Evolutionary conservation across 2,888 invertebrate genomes (phyloP), one percentile per base, ranked within the genome.

Genomic region (Trissoscelio sp.): DNA sequence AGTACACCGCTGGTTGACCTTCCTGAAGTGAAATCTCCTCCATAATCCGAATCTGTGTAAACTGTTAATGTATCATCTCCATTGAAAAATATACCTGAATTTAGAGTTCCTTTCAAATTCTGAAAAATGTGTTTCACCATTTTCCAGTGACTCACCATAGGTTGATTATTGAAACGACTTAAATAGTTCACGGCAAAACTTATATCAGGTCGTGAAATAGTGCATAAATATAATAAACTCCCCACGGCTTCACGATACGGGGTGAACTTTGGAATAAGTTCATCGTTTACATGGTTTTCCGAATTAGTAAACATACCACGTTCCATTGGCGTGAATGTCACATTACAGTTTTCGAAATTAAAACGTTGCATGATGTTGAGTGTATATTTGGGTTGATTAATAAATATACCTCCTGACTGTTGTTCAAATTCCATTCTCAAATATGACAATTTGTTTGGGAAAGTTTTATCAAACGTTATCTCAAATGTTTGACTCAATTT

Each of bases 31-130:
- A 12, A 20, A 11, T 60, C 83, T 73, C 84, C 79, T 46, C 67
- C 79, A 42, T 55, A 82, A n/a, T 82, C 82, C 5, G 85, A 83
- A 70, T 86, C 85, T 1, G 81, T 81, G 44, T 82, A 86, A 0
- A 78, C 83, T 42, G 57, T 18, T 5, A 85, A 42, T 3, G 78
- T 44, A 6, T 24, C 18, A 6, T 82, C 74, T 80, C 83, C 84
- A 58, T 85, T 57, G 37, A 86, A 85, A 34, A 74, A 83, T 31
- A 88, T 85, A 66, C 85, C 85, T 12, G 34, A 12, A 28, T 31
- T 16, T 7, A 12, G n/a, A 4, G 20, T 48, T 14, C 22, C 22
- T 5, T 22, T 48, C 48, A 48, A 24, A 9, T 48, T n/a, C 1
- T 22, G 22, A 9, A 48, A 48, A 1, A 48, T n/a, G 3, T 22